Evolutionary conservation across 2,113 vertebrate species (phyloP).

Genomic region (Nestor notabilis): DNA sequence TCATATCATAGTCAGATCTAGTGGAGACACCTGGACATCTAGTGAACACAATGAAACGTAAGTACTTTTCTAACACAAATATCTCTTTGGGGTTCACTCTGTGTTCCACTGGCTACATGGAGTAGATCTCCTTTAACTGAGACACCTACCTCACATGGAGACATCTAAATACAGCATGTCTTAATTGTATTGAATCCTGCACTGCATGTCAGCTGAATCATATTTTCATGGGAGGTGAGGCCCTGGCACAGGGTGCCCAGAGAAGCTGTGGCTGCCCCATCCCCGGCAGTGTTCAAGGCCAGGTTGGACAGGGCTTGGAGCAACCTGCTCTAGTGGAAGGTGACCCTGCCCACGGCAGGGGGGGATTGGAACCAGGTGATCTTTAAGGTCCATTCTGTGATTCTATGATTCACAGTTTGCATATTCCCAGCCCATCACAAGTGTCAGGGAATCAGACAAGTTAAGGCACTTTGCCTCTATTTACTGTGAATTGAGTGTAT

Average conservation of each 20-base stretch:
- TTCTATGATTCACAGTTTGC: not conserved
- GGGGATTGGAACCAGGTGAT: not conserved
- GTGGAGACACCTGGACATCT: not conserved
- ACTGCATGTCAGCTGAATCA: not conserved
- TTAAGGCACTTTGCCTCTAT: not conserved
- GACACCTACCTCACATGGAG: not conserved
- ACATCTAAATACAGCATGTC: not conserved
- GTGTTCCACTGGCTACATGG: not conserved
- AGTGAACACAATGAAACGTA: not conserved
- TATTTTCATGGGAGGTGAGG: not conserved
- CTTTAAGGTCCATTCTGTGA: not conserved
- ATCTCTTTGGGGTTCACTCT: not conserved
- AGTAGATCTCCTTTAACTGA: not conserved
- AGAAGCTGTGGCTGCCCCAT: too few relatives aligned
- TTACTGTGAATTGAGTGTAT: not conserved
- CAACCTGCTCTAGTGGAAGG: not conserved
- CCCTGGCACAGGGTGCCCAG: too few relatives aligned
- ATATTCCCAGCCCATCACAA: not conserved
- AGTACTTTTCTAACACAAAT: not conserved
- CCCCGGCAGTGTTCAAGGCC: not conserved
- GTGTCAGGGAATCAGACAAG: not conserved
- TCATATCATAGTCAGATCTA: not conserved
- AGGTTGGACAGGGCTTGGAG: not conserved
- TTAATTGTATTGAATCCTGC: not conserved
- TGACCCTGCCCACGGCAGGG: not conserved